Evolutionary conservation across 2,888 invertebrate genomes (phyloP).

Genomic region (Acheta domesticus): DNA sequence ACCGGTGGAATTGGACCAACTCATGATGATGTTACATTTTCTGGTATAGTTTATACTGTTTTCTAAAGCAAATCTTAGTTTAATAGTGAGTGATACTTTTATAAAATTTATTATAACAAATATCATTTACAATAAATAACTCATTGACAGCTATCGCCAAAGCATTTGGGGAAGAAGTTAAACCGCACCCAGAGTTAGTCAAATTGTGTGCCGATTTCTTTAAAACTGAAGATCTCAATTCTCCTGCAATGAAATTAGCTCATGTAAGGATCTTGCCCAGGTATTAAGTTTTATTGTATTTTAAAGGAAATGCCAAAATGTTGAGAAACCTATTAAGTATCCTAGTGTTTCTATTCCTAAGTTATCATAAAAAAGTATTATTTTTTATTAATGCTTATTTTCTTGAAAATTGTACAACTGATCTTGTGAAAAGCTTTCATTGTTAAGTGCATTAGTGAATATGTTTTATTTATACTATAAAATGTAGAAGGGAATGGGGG

Average conservation of each 20-base stretch:
- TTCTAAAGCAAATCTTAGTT: not conserved
- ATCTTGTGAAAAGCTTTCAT: not conserved
- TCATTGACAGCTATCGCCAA: conserved; percentile 47
- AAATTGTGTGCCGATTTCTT: conserved; percentile 50
- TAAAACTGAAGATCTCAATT: conserved; percentile 45
- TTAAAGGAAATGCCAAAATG: conserved; percentile 38
- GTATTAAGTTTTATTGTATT: conserved; percentile 21
- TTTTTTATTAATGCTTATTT: not conserved
- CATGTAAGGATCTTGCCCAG: conserved; percentile 40
- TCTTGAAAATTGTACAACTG: not conserved
- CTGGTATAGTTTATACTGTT: conserved; percentile 49
- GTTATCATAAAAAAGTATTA: too few species aligned
- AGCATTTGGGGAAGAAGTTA: conserved; percentile 52
- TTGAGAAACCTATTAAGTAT: conserved; percentile 33
- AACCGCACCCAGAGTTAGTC: conserved; percentile 49
- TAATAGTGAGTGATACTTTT: too few species aligned
- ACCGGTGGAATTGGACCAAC: conserved; percentile 76
- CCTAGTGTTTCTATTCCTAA: not conserved
- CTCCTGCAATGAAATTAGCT: conserved; percentile 50
- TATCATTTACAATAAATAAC: not conserved
- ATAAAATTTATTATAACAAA: not conserved
- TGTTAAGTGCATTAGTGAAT: not conserved
- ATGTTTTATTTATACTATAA: not conserved
- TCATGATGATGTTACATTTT: conserved; percentile 73
- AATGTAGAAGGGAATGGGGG: too few species aligned